Percentiles rank a stretch among this genome's conserved stretches.
Conservation (phyloP, 2,113 vertebrate species). For the human region GRCh38 chr7:124501501-124502000, state of each 20-base stretch:
- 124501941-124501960: neutral
- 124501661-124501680: neutral
- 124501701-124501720: neutral
- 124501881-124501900: neutral
- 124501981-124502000: neutral
- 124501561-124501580: neutral
- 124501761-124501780: neutral
- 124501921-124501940: neutral
- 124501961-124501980: neutral
- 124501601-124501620: neutral
- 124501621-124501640: neutral
- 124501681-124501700: neutral
- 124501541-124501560: neutral
- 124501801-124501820: neutral
- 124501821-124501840: neutral
- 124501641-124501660: neutral
- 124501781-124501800: neutral
- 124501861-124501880: neutral
- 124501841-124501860: neutral
- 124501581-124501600: neutral
- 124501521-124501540: neutral
- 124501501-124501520: constrained; percentile 14
- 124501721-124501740: neutral
- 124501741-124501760: neutral
- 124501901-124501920: neutral